phyloP scores from a whole-genome alignment of 35 echinoderm and acorn worm species.

The Diadema setosum region DNA sequence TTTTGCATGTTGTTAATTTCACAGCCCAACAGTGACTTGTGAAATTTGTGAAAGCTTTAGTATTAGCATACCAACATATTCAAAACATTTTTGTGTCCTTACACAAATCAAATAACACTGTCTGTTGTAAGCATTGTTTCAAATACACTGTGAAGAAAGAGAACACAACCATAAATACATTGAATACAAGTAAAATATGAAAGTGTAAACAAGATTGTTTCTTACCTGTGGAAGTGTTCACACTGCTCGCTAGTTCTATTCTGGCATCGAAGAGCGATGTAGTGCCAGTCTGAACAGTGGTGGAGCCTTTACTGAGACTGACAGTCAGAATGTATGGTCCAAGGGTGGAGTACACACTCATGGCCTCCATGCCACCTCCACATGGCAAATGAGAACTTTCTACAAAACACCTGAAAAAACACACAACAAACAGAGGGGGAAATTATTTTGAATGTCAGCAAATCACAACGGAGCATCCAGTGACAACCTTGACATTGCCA shows the following conservation, averaged over 20 bases:
- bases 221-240: background rate
- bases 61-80: too few species aligned
- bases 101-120: too few species aligned
- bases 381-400: background rate
- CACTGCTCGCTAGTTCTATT: slow-evolving; percentile 8
- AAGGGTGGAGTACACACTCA: slow-evolving; percentile 16
- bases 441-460: background rate
- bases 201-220: too few species aligned
- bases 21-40: too few species aligned
- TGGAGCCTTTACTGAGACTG: background rate
- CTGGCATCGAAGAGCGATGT: slow-evolving; percentile 42
- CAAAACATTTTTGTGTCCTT: too few species aligned
- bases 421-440: background rate
- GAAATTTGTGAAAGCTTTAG: too few species aligned
- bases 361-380: background rate
- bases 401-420: slow-evolving; percentile 21
- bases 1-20: too few species aligned
- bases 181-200: too few species aligned
- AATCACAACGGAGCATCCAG: background rate
- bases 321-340: slow-evolving; percentile 22
- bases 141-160: too few species aligned
- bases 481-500: background rate
- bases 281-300: slow-evolving; percentile 14
- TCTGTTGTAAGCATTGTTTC: too few species aligned
- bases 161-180: too few species aligned